phyloP scores from a whole-genome alignment of 2,888 invertebrate species.

The Prostheceraeus crozeri region DNA sequence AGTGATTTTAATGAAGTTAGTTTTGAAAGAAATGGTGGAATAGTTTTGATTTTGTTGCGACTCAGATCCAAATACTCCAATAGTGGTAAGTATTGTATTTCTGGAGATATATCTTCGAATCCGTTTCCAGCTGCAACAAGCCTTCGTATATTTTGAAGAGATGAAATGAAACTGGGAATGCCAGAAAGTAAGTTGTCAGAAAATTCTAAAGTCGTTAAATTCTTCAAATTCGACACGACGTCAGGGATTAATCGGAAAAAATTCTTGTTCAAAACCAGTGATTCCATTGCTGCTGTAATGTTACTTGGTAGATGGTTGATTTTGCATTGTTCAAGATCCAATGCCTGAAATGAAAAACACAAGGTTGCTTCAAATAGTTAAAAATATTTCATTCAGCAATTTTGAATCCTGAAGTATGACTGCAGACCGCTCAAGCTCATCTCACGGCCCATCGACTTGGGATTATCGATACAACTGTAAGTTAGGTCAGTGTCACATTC shows the following conservation, averaged over 20 bases:
- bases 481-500: no score
- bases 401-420: no score
- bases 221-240: constrained; percentile 43
- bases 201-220: constrained; percentile 14
- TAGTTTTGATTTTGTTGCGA: constrained; percentile 46
- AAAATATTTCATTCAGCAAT: no score
- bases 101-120: constrained; percentile 44
- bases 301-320: constrained; percentile 54
- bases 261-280: constrained; percentile 51
- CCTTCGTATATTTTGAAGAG: constrained; percentile 45
- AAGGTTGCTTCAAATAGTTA: no score
- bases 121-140: constrained; percentile 41
- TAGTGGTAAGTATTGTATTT: no score
- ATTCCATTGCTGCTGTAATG: constrained; percentile 44
- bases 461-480: no score
- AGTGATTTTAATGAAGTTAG: constrained; percentile 46
- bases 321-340: constrained; percentile 54
- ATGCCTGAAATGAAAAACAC: constrained; percentile 37
- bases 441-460: no score
- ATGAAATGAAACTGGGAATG: constrained; percentile 30
- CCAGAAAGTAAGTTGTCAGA: constrained; percentile 20
- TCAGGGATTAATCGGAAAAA: constrained; percentile 47
- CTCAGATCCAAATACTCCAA: constrained; percentile 48
- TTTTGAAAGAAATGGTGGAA: constrained; percentile 48
- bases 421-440: no score